phyloP scores from a whole-genome alignment of 2,888 invertebrate genomes.

The Eristalis pertinax region DNA sequence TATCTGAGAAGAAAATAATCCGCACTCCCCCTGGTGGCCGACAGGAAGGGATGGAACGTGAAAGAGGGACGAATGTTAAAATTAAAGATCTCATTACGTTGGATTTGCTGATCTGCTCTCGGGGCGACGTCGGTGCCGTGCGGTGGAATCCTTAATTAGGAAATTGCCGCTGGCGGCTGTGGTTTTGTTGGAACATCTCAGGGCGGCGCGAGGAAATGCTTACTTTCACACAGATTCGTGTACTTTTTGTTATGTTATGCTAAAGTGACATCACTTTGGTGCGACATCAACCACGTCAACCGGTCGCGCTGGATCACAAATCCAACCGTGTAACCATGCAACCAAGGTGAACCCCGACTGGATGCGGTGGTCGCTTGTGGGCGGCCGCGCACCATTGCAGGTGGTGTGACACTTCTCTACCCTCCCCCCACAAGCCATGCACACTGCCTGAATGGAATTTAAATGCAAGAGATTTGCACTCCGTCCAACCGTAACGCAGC shows the following conservation, averaged over 20 bases:
- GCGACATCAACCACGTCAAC: neutral
- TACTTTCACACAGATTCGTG: slow-evolving; percentile 3
- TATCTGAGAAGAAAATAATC: neutral
- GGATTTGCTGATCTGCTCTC: slow-evolving; percentile 58
- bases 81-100: slow-evolving; percentile 71
- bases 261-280: too few species aligned
- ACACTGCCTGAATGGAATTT: slow-evolving; percentile 44
- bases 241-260: too few species aligned
- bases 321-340: neutral
- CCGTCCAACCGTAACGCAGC: neutral
- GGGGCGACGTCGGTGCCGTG: slow-evolving; percentile 4
- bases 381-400: slow-evolving; percentile 25
- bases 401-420: slow-evolving; percentile 22
- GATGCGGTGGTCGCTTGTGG: slow-evolving; percentile 23
- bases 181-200: slow-evolving; percentile 10
- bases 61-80: slow-evolving; percentile 48
- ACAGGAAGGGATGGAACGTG: too few species aligned
- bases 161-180: slow-evolving; percentile 51
- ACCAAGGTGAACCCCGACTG: neutral
- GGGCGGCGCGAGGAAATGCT: neutral
- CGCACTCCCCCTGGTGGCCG: neutral
- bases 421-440: slow-evolving; percentile 1
- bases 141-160: slow-evolving; percentile 59
- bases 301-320: neutral
- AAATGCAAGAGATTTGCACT: slow-evolving; percentile 55